Evolutionary conservation across 2,113 vertebrate species (phyloP).

Genomic region (Datnioides undecimradiatus): DNA sequence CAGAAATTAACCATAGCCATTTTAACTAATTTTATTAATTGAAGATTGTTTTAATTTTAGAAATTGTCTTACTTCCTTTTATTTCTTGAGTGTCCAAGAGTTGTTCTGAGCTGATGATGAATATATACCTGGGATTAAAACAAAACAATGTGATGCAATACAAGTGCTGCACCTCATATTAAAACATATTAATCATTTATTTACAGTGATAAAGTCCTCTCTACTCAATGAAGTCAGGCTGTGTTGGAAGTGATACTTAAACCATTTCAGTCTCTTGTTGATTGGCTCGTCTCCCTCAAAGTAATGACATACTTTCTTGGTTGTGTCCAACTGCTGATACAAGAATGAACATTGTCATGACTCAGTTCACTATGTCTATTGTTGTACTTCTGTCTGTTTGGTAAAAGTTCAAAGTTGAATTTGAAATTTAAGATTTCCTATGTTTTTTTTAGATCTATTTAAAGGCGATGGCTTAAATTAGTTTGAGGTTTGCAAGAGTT

Average conservation of each 20-base stretch:
- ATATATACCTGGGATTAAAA: not conserved
- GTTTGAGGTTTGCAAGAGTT: too few species aligned
- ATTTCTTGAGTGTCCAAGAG: too few species aligned
- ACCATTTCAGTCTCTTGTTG: conserved; percentile 24
- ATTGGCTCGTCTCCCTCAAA: conserved; percentile 20
- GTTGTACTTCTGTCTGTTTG: too few species aligned
- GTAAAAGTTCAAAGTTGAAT: too few species aligned
- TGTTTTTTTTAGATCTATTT: not conserved
- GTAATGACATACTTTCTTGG: conserved; percentile 25
- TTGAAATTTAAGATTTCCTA: not conserved
- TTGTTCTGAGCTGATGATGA: not conserved
- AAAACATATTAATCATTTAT: not conserved
- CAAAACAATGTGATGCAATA: not conserved
- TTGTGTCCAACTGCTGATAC: conserved; percentile 10
- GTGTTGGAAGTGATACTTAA: conserved; percentile 12
- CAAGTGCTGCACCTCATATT: not conserved
- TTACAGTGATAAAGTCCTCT: not conserved
- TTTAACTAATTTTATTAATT: not conserved
- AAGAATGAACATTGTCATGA: not conserved
- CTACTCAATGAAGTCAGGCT: not conserved
- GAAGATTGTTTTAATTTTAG: not conserved
- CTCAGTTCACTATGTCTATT: not conserved
- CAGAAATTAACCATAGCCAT: not conserved
- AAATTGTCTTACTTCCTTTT: not conserved
- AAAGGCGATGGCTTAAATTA: too few species aligned